phyloP scores from a whole-genome alignment of 1,140 invertebrate species.

The Caenorhabditis briggsae region DNA sequence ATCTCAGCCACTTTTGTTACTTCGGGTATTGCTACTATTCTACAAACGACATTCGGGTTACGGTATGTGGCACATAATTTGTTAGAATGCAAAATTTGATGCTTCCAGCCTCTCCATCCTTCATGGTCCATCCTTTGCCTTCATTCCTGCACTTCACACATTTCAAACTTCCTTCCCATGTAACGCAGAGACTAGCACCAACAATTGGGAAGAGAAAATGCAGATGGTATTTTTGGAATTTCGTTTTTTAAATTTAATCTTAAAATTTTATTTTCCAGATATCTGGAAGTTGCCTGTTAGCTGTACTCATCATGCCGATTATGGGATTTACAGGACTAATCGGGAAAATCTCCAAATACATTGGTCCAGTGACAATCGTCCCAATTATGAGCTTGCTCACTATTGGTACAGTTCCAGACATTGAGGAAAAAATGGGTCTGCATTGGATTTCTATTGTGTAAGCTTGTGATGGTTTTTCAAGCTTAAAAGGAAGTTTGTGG shows the following conservation, averaged over 20 bases:
- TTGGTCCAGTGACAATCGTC: conserved; percentile 74
- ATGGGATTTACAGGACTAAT: conserved; percentile 75
- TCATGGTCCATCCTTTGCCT: conserved; percentile 66
- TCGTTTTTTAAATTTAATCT: too few relatives aligned
- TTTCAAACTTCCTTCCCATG: conserved; percentile 60
- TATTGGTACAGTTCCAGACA: conserved; percentile 70
- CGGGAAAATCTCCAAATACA: conserved; percentile 77
- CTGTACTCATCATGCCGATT: conserved; percentile 72
- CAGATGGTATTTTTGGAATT: not conserved
- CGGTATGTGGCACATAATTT: conserved; percentile 14
- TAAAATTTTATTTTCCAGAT: conserved; percentile 61
- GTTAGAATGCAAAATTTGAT: not conserved
- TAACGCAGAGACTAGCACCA: not conserved
- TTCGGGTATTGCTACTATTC: conserved; percentile 64
- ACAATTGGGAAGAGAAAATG: conserved; percentile 42
- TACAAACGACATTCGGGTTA: conserved; percentile 62
- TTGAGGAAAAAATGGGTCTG: conserved; percentile 71
- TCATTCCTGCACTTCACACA: conserved; percentile 65
- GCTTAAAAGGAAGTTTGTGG: not conserved
- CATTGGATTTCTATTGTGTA: conserved; percentile 75
- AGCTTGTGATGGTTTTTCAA: not conserved
- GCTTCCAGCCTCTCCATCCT: conserved; percentile 62
- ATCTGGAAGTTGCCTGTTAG: conserved; percentile 73
- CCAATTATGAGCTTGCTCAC: conserved; percentile 72
- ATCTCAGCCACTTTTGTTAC: conserved; percentile 67